phyloP scores from a whole-genome alignment of 1,140 invertebrate species.

The Bombus vancouverensis region DNA sequence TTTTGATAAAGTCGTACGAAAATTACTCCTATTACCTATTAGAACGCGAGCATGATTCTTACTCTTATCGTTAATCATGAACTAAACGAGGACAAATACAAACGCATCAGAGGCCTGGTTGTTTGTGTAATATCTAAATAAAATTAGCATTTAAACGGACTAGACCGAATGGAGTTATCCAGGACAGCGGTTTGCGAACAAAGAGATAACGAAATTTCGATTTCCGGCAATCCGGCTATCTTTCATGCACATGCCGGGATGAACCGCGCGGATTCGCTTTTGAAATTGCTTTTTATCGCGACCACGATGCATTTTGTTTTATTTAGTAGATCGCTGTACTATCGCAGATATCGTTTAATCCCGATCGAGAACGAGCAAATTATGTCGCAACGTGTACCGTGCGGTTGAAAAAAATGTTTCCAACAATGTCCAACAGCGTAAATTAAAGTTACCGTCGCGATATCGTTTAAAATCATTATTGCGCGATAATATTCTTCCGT shows the following conservation, averaged over 20 bases:
- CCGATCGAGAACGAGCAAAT: not conserved
- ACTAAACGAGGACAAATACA: constrained; percentile 1
- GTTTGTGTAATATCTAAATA: constrained; percentile 48
- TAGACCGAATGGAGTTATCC: constrained; percentile 16
- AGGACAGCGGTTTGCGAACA: constrained; percentile 16
- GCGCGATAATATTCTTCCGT: not conserved
- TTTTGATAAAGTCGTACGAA: not conserved
- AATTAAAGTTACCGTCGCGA: not conserved
- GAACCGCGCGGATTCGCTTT: not conserved
- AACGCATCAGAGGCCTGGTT: not conserved
- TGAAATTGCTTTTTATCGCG: constrained; percentile 39
- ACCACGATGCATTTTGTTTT: not conserved
- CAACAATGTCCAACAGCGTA: not conserved
- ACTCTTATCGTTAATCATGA: not conserved
- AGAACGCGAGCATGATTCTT: not conserved
- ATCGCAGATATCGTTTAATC: constrained; percentile 25
- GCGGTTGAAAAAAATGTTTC: not conserved
- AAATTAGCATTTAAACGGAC: constrained; percentile 56
- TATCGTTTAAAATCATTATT: not conserved
- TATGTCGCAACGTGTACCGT: not conserved
- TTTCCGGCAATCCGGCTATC: constrained; percentile 42
- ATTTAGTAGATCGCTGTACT: constrained; percentile 15
- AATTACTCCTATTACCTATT: not conserved
- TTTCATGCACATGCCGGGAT: constrained; percentile 30
- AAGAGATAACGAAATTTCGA: constrained; percentile 52